phyloP scores from a whole-genome alignment of 2,888 invertebrate species.

The Baccha elongata region DNA sequence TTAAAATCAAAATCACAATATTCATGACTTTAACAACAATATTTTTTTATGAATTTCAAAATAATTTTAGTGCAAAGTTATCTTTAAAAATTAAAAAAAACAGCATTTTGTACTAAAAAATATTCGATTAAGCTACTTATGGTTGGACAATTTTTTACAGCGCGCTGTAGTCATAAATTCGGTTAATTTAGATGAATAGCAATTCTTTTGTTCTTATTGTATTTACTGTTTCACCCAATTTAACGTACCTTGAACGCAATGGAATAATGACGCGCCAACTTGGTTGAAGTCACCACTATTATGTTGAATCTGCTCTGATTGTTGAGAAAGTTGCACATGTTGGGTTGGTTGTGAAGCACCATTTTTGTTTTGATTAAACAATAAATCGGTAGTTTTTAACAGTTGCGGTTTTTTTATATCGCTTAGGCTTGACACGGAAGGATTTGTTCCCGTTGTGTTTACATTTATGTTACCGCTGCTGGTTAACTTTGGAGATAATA shows the following conservation, averaged over 20 bases:
- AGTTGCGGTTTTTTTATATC: constrained; percentile 13
- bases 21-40: too few species aligned
- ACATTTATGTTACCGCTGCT: constrained; percentile 23
- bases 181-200: too few species aligned
- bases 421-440: not conserved
- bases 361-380: constrained; percentile 11
- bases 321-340: constrained; percentile 45
- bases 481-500: constrained; percentile 59
- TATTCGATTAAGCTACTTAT: too few species aligned
- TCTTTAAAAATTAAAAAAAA: not conserved
- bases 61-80: too few species aligned
- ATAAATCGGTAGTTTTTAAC: constrained; percentile 24
- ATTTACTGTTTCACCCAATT: constrained; percentile 28
- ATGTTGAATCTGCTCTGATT: constrained; percentile 40
- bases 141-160: too few species aligned
- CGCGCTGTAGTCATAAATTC: not conserved
- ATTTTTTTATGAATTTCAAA: too few species aligned
- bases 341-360: constrained; percentile 18
- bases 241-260: constrained; percentile 83
- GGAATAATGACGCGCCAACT: constrained; percentile 80
- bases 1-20: too few species aligned
- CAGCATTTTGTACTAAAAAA: too few species aligned
- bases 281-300: constrained; percentile 46
- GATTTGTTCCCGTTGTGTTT: constrained; percentile 21
- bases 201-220: constrained; percentile 17